phyloP scores from a whole-genome alignment of 1,140 invertebrate species.

The Drosophila kohkoa region DNA sequence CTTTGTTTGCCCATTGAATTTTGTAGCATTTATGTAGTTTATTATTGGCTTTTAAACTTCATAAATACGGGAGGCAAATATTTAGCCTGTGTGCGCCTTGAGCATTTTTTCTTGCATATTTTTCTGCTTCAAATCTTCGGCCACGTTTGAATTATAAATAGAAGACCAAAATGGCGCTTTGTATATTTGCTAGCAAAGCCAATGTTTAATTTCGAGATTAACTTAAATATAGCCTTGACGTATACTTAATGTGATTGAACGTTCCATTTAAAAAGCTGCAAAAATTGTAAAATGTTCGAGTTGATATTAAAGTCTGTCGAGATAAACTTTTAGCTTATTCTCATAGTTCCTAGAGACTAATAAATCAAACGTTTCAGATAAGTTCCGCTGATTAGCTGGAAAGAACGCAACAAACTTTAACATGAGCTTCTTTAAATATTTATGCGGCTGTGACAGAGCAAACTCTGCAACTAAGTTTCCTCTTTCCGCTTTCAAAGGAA shows the following conservation, averaged over 20 bases:
- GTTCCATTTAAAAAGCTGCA: not conserved
- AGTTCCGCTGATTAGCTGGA: slow-evolving; percentile 5
- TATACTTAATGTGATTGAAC: not conserved
- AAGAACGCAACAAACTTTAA: not conserved
- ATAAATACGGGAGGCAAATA: slow-evolving; percentile 26
- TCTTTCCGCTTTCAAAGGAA: not conserved
- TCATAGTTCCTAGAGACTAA: not conserved
- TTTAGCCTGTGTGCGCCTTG: slow-evolving; percentile 6
- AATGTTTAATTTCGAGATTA: slow-evolving; percentile 10
- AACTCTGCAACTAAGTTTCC: not conserved
- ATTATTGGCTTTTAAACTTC: slow-evolving; percentile 55
- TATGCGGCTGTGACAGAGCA: not conserved
- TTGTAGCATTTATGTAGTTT: slow-evolving; percentile 50
- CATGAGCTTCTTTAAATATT: slow-evolving; percentile 17
- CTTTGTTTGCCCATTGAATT: slow-evolving; percentile 62
- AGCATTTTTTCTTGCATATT: slow-evolving; percentile 10
- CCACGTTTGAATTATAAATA: slow-evolving; percentile 23
- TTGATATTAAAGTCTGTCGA: not conserved
- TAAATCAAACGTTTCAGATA: slow-evolving; percentile 8
- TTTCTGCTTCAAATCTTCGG: not conserved
- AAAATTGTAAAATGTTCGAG: not conserved
- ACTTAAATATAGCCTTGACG: slow-evolving; percentile 8
- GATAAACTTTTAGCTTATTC: not conserved
- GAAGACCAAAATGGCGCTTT: not conserved
- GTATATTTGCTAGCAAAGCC: slow-evolving; percentile 3